Evolutionary conservation across 2,113 vertebrate genomes (phyloP).

Genomic region (Dasypus novemcinctus): DNA sequence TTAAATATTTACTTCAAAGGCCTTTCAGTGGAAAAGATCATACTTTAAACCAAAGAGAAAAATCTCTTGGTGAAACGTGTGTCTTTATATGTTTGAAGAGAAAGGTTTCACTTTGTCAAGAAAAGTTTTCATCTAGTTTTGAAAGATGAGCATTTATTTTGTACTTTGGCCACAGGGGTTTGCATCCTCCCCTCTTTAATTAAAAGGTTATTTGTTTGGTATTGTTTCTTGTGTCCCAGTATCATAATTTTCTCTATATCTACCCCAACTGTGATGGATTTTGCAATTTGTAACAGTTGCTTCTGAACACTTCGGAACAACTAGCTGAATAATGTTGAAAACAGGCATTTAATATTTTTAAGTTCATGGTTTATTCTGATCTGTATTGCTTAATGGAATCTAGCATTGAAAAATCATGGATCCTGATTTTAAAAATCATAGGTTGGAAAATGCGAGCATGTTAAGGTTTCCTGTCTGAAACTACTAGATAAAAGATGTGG

Average conservation of each 20-base stretch:
- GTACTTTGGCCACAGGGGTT: neutral
- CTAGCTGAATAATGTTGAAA: neutral
- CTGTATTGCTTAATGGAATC: neutral
- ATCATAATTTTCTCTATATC: neutral
- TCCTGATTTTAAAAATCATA: slow-evolving; percentile 9
- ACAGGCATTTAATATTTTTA: neutral
- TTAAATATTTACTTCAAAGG: slow-evolving; percentile 39
- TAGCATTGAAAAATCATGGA: neutral
- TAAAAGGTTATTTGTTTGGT: neutral
- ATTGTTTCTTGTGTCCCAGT: neutral
- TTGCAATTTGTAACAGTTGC: neutral
- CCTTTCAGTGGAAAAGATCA: neutral
- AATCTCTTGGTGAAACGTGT: neutral
- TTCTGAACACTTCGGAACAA: slow-evolving; percentile 2
- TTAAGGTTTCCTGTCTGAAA: neutral
- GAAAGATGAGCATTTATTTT: neutral
- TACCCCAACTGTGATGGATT: neutral
- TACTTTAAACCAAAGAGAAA: neutral
- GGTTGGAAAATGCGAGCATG: neutral
- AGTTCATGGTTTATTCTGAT: neutral
- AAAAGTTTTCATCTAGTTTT: slow-evolving; percentile 22
- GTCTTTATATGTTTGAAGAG: neutral
- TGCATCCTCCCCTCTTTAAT: neutral
- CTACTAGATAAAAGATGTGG: rapidly evolving
- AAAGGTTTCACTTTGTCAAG: neutral